Conservation (phyloP, 1,140 invertebrate species). For the Calosoma granatense region DNA sequence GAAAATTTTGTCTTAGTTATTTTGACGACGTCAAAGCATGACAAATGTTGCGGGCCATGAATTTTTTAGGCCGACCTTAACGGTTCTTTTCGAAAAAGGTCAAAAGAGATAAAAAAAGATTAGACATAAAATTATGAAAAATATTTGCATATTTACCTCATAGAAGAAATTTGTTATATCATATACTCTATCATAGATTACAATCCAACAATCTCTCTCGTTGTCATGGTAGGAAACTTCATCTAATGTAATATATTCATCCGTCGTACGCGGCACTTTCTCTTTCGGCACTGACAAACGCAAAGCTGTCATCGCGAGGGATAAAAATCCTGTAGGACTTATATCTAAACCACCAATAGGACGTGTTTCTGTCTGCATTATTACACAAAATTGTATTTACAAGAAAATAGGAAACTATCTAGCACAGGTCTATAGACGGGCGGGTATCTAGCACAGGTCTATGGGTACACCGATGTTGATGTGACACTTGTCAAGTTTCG, state of each 20-base stretch:
- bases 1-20: no score
- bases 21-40: no score
- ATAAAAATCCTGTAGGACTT: constrained; percentile 26
- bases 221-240: constrained; percentile 57
- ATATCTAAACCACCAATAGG: constrained; percentile 1
- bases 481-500: no score
- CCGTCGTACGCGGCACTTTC: neutral
- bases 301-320: constrained; percentile 38
- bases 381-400: no score
- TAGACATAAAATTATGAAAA: neutral
- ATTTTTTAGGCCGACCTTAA: no score
- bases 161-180: constrained; percentile 62
- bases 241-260: constrained; percentile 41
- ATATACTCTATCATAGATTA: constrained; percentile 66
- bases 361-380: neutral
- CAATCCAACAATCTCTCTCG: constrained; percentile 54
- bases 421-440: no score
- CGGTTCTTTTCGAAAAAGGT: no score
- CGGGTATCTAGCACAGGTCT: no score
- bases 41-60: no score
- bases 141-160: constrained; percentile 37
- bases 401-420: no score
- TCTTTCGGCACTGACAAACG: constrained; percentile 35
- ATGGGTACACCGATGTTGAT: no score
- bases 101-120: neutral